Percentiles rank a stretch among this genome's conserved stretches.
Conservation (phyloP, 2,888 invertebrate species). For the Neelides folsomi region DNA sequence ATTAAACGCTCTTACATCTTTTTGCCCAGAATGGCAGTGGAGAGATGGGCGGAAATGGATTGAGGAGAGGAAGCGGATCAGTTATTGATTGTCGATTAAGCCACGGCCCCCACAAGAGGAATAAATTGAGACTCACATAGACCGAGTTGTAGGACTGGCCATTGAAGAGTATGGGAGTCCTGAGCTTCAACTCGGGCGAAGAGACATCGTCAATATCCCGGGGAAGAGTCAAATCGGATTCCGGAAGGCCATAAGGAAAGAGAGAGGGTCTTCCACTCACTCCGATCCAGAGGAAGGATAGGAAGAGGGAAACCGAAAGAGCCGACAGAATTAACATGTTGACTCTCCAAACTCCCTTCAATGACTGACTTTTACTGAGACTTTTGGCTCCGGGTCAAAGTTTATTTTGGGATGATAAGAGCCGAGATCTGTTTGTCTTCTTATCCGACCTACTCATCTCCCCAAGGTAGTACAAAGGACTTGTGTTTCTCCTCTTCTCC, state of each 20-base stretch:
- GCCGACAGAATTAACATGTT: constrained; percentile 2
- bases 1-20: no score
- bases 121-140: constrained; percentile 56
- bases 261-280: constrained; percentile 33
- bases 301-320: background rate
- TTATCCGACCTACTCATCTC: constrained; percentile 19
- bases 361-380: constrained; percentile 27
- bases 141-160: constrained; percentile 59
- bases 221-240: constrained; percentile 43
- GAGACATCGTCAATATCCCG: constrained; percentile 47
- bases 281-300: background rate
- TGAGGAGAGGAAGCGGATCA: no score
- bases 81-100: background rate
- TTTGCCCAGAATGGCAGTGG: no score
- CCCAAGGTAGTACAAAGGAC: constrained; percentile 10
- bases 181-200: constrained; percentile 51
- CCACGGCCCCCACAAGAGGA: no score
- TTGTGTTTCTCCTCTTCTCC: background rate
- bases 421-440: constrained; percentile 12
- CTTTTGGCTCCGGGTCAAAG: constrained; percentile 34
- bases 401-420: constrained; percentile 32
- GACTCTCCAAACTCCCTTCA: constrained; percentile 24
- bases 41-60: no score
- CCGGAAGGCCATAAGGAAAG: constrained; percentile 47
- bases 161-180: constrained; percentile 65